A percentile compares a stretch with the other conserved stretches of the same genome.
Evolutionary conservation across 2,888 invertebrate genomes (phyloP).

Genomic region (Mantis religiosa): DNA sequence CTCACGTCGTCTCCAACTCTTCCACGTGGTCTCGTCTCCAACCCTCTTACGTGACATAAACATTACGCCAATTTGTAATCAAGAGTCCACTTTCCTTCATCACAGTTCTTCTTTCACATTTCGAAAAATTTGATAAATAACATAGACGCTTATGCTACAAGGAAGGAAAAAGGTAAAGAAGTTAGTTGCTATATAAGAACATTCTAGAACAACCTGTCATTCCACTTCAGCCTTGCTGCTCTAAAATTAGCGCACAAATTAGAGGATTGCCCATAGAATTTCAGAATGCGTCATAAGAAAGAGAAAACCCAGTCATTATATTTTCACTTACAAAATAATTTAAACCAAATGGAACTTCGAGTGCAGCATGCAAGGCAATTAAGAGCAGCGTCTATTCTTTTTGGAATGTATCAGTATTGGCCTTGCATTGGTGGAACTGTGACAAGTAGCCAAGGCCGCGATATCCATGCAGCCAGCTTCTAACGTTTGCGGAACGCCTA

Average conservation of each 20-base stretch:
- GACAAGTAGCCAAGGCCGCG: background rate
- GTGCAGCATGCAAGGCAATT: background rate
- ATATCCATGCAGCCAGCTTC: background rate
- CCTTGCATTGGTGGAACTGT: background rate
- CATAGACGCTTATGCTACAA: too few relatives aligned
- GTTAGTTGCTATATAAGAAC: background rate
- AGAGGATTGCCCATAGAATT: background rate
- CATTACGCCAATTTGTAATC: too few relatives aligned
- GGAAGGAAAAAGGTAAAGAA: background rate
- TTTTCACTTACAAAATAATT: background rate
- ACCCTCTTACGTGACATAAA: too few relatives aligned
- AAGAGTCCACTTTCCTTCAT: too few relatives aligned
- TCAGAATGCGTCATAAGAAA: background rate
- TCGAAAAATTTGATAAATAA: too few relatives aligned
- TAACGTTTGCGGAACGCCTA: background rate
- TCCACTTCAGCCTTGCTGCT: background rate
- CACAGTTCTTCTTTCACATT: too few relatives aligned
- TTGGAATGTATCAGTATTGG: background rate
- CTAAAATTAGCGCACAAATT: background rate
- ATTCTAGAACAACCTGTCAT: background rate
- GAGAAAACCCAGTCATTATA: background rate
- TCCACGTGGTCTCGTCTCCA: too few relatives aligned
- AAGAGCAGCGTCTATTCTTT: background rate
- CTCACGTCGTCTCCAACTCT: too few relatives aligned
- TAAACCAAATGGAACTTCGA: background rate